These are phyloP conservation scores for Emydura subglobosa DNA, from an alignment of 2,113 vertebrate species.

Conservation along the genomic window DNA sequence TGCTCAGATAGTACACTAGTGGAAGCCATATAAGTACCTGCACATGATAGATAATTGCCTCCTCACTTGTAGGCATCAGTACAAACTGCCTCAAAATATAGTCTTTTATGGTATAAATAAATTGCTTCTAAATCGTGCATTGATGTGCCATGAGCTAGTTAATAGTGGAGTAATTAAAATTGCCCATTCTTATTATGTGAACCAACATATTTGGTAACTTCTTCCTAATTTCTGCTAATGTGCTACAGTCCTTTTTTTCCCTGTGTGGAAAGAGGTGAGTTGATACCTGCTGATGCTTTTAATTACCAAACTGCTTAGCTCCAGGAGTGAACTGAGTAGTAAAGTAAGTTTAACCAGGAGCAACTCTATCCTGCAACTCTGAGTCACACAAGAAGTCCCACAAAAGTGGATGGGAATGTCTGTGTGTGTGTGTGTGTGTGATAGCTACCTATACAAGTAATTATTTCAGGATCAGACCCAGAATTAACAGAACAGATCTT, in stretches of 20 bases:
- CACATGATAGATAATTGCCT: rapidly evolving
- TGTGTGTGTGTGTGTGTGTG: rapidly evolving
- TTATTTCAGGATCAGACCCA: neutral
- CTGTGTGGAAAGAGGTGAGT: neutral
- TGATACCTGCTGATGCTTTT: neutral
- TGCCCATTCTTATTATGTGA: neutral
- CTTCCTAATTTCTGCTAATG: neutral
- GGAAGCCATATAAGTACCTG: neutral
- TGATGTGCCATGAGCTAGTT: neutral
- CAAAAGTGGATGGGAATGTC: rapidly evolving
- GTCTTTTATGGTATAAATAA: neutral
- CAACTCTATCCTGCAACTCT: neutral
- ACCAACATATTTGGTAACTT: neutral
- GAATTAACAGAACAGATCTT: neutral
- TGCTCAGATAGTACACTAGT: neutral
- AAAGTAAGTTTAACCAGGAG: neutral
- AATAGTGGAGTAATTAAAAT: neutral
- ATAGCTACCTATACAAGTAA: neutral
- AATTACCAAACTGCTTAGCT: neutral
- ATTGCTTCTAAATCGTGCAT: neutral
- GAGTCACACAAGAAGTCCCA: neutral
- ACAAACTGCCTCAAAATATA: rapidly evolving
- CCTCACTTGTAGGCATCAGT: neutral
- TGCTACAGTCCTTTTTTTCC: neutral
- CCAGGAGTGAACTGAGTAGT: neutral